phyloP scores from a whole-genome alignment of 2,113 vertebrate genomes.

The Cairina moschata region DNA sequence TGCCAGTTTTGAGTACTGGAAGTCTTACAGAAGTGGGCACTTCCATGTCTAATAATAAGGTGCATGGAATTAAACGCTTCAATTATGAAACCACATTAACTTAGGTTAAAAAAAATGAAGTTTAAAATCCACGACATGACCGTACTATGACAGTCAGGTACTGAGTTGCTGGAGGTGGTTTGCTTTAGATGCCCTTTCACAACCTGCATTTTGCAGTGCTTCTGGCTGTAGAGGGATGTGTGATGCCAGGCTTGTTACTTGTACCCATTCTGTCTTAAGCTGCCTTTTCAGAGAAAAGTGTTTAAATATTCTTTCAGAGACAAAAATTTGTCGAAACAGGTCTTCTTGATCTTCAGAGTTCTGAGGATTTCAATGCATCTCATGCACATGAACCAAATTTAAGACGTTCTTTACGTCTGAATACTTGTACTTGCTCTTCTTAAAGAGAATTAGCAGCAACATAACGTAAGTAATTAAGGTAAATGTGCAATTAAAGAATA shows the following conservation, averaged over 20 bases:
- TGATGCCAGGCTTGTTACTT: not conserved
- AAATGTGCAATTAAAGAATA: not conserved
- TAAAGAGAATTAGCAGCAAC: not conserved
- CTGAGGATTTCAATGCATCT: not conserved
- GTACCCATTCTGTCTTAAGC: not conserved
- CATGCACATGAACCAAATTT: not conserved
- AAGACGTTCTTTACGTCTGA: not conserved
- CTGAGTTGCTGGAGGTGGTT: not conserved
- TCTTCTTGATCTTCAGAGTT: not conserved
- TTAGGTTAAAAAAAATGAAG: no score
- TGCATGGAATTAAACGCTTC: not conserved
- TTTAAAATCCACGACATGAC: not conserved
- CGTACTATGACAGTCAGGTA: accelerated
- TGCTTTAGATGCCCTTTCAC: not conserved
- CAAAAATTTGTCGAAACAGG: not conserved
- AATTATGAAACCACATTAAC: not conserved
- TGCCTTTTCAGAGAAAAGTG: not conserved
- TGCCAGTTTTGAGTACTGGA: not conserved
- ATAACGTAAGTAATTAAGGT: not conserved
- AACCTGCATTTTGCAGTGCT: not conserved
- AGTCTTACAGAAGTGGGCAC: not conserved
- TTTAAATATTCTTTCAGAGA: not conserved
- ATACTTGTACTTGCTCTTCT: not conserved
- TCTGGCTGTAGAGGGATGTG: not conserved
- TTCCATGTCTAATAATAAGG: not conserved